A percentile compares a stretch with the other conserved stretches of the same genome.
These are phyloP conservation scores for Anseranas semipalmata DNA, from an alignment of 2,113 vertebrate genomes.

Conservation along the genomic window DNA sequence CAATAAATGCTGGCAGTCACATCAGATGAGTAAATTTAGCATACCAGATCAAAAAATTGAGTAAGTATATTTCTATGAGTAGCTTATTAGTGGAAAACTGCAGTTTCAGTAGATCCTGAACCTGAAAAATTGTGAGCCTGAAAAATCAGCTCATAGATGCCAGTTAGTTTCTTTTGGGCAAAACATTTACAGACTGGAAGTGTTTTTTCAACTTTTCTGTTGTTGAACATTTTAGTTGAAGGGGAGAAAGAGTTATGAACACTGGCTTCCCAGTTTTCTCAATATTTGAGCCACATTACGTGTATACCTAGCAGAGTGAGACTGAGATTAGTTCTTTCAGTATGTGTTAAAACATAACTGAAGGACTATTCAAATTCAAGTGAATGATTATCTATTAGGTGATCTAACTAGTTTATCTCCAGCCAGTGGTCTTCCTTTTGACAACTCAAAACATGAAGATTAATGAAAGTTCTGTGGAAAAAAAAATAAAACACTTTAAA, in stretches of 20 bases:
- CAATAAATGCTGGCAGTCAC: neutral
- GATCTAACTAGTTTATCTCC: conserved; percentile 19
- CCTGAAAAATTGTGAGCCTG: neutral
- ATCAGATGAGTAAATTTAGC: neutral
- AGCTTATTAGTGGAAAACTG: neutral
- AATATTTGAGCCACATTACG: neutral
- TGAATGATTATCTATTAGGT: neutral
- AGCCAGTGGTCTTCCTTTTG: neutral
- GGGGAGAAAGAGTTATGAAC: neutral
- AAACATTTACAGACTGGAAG: neutral
- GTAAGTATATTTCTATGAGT: neutral
- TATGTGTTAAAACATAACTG: conserved; percentile 1
- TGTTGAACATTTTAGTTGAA: neutral
- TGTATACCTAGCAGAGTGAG: neutral
- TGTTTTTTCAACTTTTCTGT: neutral
- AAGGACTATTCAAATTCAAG: conserved; percentile 11
- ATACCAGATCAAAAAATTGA: neutral
- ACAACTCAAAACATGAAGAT: conserved; percentile 9
- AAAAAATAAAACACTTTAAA: neutral
- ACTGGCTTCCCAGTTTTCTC: neutral
- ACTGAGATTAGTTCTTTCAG: neutral
- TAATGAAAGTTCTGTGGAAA: neutral
- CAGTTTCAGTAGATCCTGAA: neutral
- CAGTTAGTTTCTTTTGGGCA: neutral
- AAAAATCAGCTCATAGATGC: neutral